A percentile compares a stretch with the other conserved stretches of the same genome.
Evolutionary conservation across 2,888 invertebrate genomes (phyloP).

Genomic region (Lasioglossum figueresi): DNA sequence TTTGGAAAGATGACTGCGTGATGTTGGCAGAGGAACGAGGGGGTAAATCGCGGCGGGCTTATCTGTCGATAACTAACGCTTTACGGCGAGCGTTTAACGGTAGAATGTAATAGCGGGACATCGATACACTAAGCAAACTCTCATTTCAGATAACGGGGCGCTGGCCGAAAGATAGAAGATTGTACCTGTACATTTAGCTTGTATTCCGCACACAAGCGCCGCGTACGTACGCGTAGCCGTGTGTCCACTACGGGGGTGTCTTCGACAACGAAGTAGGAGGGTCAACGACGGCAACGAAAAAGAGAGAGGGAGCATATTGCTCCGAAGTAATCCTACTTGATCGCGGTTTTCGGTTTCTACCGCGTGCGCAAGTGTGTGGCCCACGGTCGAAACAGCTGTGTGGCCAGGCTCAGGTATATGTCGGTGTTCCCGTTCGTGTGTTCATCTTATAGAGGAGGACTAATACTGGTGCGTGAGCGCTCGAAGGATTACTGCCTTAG

Average conservation of each 20-base stretch:
- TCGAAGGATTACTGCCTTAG: slow-evolving; percentile 81
- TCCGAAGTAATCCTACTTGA: slow-evolving; percentile 82
- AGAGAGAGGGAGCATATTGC: slow-evolving; percentile 81
- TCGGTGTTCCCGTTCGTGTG: slow-evolving; percentile 40
- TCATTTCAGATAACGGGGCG: slow-evolving; percentile 79
- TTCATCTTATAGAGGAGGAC: slow-evolving; percentile 65
- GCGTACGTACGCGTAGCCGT: slow-evolving; percentile 25
- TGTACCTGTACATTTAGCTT: slow-evolving; percentile 59
- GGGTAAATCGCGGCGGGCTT: neutral
- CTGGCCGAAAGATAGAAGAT: slow-evolving; percentile 72
- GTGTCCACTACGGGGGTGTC: slow-evolving; percentile 61
- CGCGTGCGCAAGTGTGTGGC: slow-evolving; percentile 52
- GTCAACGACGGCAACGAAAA: slow-evolving; percentile 57
- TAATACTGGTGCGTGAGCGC: slow-evolving; percentile 76
- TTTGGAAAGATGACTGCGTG: neutral
- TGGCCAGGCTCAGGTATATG: slow-evolving; percentile 31
- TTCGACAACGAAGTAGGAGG: slow-evolving; percentile 50
- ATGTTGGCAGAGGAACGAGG: neutral
- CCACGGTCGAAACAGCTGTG: slow-evolving; percentile 40
- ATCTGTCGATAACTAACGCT: slow-evolving; percentile 14
- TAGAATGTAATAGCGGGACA: slow-evolving; percentile 59
- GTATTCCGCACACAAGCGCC: slow-evolving; percentile 44
- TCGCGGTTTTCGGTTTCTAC: slow-evolving; percentile 81
- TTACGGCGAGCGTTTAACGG: slow-evolving; percentile 60
- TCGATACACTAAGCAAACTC: slow-evolving; percentile 73